phyloP scores from a whole-genome alignment of 2,797 vertebrate species.

The Poecilia gillii region DNA sequence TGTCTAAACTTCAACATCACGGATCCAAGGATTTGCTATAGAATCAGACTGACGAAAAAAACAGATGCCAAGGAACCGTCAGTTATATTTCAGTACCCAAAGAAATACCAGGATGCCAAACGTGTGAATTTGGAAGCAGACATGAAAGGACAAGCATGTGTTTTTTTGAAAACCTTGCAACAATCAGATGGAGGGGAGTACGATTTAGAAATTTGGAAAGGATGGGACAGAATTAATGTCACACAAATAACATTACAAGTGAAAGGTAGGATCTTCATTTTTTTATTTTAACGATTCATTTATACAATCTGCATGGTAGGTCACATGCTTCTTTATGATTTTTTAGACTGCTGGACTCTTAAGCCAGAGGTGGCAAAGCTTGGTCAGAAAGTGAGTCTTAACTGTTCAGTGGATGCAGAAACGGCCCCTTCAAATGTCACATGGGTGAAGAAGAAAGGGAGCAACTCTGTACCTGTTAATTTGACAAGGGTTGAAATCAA shows the following conservation, averaged over 20 bases:
- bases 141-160: constrained; percentile 6
- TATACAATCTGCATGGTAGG: background rate
- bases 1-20: constrained; percentile 24
- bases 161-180: constrained; percentile 39
- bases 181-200: constrained; percentile 57
- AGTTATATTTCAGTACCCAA: constrained; percentile 36
- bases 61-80: background rate
- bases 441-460: constrained; percentile 43
- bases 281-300: background rate
- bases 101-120: background rate
- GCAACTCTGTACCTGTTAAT: background rate
- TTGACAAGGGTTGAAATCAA: background rate
- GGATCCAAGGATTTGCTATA: background rate
- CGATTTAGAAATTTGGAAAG: constrained; percentile 47
- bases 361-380: background rate
- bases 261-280: constrained; percentile 49
- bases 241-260: constrained; percentile 55
- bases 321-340: background rate
- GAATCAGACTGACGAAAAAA: constrained; percentile 43
- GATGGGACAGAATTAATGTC: constrained; percentile 32
- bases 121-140: constrained; percentile 16
- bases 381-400: constrained; percentile 2
- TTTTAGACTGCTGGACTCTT: constrained; percentile 59
- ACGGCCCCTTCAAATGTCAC: constrained; percentile 10
- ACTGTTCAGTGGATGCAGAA: constrained; percentile 27